A percentile compares a stretch with the other conserved stretches of the same genome.
phyloP scores from a whole-genome alignment of 2,797 vertebrate species.

The Danio jaintianensis region DNA sequence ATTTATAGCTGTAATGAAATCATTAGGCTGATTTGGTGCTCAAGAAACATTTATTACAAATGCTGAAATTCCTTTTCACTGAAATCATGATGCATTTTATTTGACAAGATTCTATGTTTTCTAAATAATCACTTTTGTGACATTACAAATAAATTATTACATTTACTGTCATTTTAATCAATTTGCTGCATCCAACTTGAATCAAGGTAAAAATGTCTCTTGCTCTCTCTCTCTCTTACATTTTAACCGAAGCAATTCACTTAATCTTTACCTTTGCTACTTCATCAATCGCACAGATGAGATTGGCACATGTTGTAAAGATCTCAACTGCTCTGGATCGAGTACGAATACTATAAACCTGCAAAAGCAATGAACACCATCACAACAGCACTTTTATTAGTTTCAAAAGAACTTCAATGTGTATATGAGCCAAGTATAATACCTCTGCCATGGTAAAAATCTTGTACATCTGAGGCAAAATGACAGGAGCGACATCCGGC shows the following conservation, averaged over 20 bases:
- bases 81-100: too few relatives aligned
- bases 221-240: too few relatives aligned
- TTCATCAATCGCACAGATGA: slow-evolving; percentile 97
- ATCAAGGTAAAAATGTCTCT: too few relatives aligned
- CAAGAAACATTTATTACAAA: too few relatives aligned
- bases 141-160: too few relatives aligned
- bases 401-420: background rate
- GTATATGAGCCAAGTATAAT: slow-evolving; percentile 24
- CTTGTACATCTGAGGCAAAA: slow-evolving; percentile 99
- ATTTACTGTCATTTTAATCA: too few relatives aligned
- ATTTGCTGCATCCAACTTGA: too few relatives aligned
- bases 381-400: background rate
- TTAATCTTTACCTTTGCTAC: slow-evolving; percentile 87
- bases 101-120: too few relatives aligned
- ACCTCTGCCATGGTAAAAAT: slow-evolving; percentile 99
- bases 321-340: slow-evolving; percentile 96
- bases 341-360: slow-evolving; percentile 97
- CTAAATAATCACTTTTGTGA: too few relatives aligned
- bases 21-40: too few relatives aligned
- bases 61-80: too few relatives aligned
- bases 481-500: slow-evolving; percentile 97
- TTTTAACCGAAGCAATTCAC: background rate
- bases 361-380: slow-evolving; percentile 21
- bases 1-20: too few relatives aligned
- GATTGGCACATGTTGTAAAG: slow-evolving; percentile 98